These are phyloP conservation scores for Macaria liturata DNA, from an alignment of 2,888 invertebrate genomes.

Conservation along the genomic window DNA sequence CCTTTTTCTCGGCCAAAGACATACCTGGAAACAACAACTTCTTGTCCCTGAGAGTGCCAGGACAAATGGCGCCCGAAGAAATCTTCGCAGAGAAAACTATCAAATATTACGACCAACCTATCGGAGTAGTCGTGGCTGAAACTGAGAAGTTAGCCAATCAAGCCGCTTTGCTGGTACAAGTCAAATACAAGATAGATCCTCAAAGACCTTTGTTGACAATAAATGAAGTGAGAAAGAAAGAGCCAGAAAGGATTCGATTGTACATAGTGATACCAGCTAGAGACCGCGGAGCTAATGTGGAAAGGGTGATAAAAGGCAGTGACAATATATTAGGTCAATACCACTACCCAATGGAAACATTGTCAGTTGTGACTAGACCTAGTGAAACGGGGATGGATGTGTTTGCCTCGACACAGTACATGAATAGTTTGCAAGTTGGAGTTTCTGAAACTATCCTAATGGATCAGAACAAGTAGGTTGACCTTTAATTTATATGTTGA, in stretches of 20 bases:
- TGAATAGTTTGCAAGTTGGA: slow-evolving; percentile 78
- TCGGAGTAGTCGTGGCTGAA: slow-evolving; percentile 87
- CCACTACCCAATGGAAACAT: slow-evolving; percentile 88
- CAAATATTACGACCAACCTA: slow-evolving; percentile 85
- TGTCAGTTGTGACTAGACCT: slow-evolving; percentile 83
- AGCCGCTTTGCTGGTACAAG: slow-evolving; percentile 83
- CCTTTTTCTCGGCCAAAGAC: slow-evolving; percentile 85
- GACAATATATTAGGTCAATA: slow-evolving; percentile 84
- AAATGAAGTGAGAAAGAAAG: slow-evolving; percentile 51
- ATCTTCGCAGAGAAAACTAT: slow-evolving; percentile 79
- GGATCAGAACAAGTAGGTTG: slow-evolving; percentile 79
- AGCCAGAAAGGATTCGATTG: slow-evolving; percentile 51
- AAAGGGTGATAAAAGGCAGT: slow-evolving; percentile 81
- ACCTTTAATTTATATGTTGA: no score
- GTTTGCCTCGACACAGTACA: slow-evolving; percentile 81
- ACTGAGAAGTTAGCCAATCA: slow-evolving; percentile 79
- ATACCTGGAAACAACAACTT: slow-evolving; percentile 87
- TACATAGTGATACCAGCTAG: slow-evolving; percentile 51
- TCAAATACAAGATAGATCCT: slow-evolving; percentile 75
- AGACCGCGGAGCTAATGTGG: slow-evolving; percentile 61
- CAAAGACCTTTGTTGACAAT: slow-evolving; percentile 58
- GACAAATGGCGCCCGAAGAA: slow-evolving; percentile 58
- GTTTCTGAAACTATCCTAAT: slow-evolving; percentile 79
- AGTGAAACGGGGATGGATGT: slow-evolving; percentile 87
- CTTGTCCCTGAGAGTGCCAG: slow-evolving; percentile 50